Evolutionary conservation across 2,797 vertebrate species (phyloP).

Genomic region (Aulostomus chinensis): DNA sequence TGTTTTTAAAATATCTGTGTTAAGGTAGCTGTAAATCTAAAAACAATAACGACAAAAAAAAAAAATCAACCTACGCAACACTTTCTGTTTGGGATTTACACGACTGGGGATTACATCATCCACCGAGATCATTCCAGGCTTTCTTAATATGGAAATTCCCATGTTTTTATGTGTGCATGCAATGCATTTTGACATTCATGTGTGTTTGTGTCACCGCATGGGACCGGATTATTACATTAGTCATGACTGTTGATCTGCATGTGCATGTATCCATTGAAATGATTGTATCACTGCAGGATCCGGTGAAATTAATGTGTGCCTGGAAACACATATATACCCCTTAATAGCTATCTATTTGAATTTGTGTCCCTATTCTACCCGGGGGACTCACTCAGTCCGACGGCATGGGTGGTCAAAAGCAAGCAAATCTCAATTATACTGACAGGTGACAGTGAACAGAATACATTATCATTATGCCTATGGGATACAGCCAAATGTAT

Average conservation of each 20-base stretch:
- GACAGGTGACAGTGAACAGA: conserved; percentile 69
- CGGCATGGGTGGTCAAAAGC: conserved; percentile 61
- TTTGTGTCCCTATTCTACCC: conserved; percentile 50
- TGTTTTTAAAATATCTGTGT: neutral
- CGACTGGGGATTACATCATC: conserved; percentile 18
- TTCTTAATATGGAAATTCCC: conserved; percentile 23
- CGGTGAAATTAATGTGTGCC: conserved; percentile 25
- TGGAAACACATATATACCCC: conserved; percentile 33
- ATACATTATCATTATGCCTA: conserved; percentile 60
- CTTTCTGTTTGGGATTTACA: too few species aligned
- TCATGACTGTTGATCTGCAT: conserved; percentile 37
- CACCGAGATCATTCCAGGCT: conserved; percentile 25
- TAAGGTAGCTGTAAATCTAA: conserved; percentile 13
- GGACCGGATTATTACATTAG: too few species aligned
- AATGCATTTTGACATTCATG: conserved; percentile 23
- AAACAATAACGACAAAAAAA: too few species aligned
- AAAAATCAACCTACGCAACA: too few species aligned
- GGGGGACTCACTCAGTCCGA: conserved; percentile 39
- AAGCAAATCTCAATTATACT: conserved; percentile 74
- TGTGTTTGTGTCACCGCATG: conserved; percentile 7
- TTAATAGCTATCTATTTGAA: conserved; percentile 59
- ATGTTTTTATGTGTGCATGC: conserved; percentile 15
- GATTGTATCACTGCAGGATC: conserved; percentile 21
- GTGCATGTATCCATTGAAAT: conserved; percentile 27
- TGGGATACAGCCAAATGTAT: conserved; percentile 42